A percentile compares a stretch with the other conserved stretches of the same genome.
Conservation (phyloP, 2,888 invertebrate genomes). For the Xylocampa areola region DNA sequence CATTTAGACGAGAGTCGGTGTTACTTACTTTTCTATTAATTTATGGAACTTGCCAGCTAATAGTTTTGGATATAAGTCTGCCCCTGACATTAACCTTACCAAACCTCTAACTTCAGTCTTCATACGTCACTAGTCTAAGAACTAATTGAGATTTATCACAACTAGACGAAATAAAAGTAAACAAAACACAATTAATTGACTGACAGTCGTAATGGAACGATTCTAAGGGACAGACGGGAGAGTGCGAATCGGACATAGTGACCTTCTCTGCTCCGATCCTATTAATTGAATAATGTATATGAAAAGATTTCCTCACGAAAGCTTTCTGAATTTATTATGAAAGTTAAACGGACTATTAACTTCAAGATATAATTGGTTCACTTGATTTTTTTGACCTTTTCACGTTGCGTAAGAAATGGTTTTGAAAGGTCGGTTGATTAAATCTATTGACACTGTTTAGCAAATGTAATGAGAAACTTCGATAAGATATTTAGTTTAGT, state of each 20-base stretch:
- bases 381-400: conserved; percentile 25
- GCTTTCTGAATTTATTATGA: conserved; percentile 48
- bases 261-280: conserved; percentile 20
- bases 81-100: no score
- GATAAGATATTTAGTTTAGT: no score
- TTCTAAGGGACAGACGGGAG: conserved; percentile 23
- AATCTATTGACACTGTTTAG: conserved; percentile 14
- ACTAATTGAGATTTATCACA: no score
- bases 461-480: conserved; percentile 7
- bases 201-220: conserved; percentile 27
- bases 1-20: no score
- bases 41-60: no score
- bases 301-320: conserved; percentile 47
- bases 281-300: conserved; percentile 50
- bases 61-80: no score
- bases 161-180: not conserved
- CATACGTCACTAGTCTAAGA: no score
- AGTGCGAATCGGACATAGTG: conserved; percentile 15
- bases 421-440: conserved; percentile 18
- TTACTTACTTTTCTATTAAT: no score
- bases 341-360: conserved; percentile 58
- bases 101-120: no score
- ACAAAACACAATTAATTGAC: conserved; percentile 18
- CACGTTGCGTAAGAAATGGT: conserved; percentile 14
- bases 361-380: conserved; percentile 50